Base-by-base conservation (phyloP, 1,140 invertebrate genomes). In the Gonioctena quinquepunctata region DNA sequence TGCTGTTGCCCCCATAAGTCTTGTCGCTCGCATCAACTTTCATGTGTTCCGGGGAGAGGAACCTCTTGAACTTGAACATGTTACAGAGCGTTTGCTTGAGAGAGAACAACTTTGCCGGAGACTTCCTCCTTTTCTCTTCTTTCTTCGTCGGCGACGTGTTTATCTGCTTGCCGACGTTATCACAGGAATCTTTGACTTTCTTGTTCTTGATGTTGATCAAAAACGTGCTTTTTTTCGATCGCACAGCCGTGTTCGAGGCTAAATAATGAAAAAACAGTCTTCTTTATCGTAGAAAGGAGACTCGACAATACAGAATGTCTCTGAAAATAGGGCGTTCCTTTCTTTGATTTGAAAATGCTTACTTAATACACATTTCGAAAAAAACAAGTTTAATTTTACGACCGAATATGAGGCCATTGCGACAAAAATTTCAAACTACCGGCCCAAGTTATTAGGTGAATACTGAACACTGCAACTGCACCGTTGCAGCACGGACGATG, bases 61-160 rank as follows among this genome's bases (percentile, higher is more conserved):
- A 76, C 74, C 87, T 85, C 56, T 89, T 88, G 81, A 93, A 92
- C 74, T 91, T 88, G 80, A 94, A 94, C 77, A 94, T 89, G 84
- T 92, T 93, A 83, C 92, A 94, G 70, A 94, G 87, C n/a, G 91
- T 93, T 79, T 94, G 92, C 81, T 94, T 94, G n/a, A 94, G 87
- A 1, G 89, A 90, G 75, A 91, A 87, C 75, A 90, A 88, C 42
- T 83, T 84, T 74, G 87, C 80, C 74, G 88, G 80, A 7, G 87
- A 86, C 79, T 90, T 90, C 72, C 90, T 90, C 60, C 85, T 83
- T 64, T 89, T 89, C 19, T 87, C 85, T 54, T 84, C 84, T 66
- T 86, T 88, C 8, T 80, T 86, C 75, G 42, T 72, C n/a, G 69
- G 74, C 64, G 72, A 85, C 26, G 75, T 77, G 49, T 73, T 71